Evolutionary conservation across 2,113 vertebrate species (phyloP), one percentile per base, ranked within the genome.

Genomic region (Xenopus borealis): DNA sequence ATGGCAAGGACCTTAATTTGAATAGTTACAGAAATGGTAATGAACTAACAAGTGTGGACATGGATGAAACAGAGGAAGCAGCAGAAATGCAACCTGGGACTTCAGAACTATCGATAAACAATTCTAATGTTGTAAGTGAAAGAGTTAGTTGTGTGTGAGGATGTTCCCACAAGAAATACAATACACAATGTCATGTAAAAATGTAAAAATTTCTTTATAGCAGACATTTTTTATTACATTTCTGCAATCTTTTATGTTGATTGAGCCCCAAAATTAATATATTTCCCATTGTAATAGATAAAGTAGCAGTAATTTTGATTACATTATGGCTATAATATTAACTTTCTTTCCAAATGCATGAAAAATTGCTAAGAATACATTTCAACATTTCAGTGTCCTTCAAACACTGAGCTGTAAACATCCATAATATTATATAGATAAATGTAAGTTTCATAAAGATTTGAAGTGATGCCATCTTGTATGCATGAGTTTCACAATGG

Each of bases 141-240:
- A 90, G 90, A 86, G 95, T 96, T 17, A 99, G 95, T 82, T 95
- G 93, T 79, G 96, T 98, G 81, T 98, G 86, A 95, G 71, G 27
- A 59, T 33, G 71, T 46, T 58, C 12, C 27, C 68, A 80, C 72
- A 79, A 78, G 85, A 45, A 40, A 0, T 13, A 11, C 78, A 83
- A 71, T 0, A 50, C 14, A 46, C 73, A 62, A 81, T 83, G 82
- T 82, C 19, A 68, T 89, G 86, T 90, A 40, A 40, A 90, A 89
- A 90, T 92, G 91, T 18, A 85, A 80, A 83, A 79, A 80, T 88
- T 83, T 78, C 79, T 83, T 86, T 84, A 57, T 85, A 84, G 79
- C 65, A 78, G 79, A 80, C 64, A 74, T 80, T 83, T 79, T 79
- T 66, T 81, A 73, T 84, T 73, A 84, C 85, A 83, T 87, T 83